Base-by-base conservation (phyloP, 2,797 vertebrate genomes). In the Tarsius wallacei region DNA sequence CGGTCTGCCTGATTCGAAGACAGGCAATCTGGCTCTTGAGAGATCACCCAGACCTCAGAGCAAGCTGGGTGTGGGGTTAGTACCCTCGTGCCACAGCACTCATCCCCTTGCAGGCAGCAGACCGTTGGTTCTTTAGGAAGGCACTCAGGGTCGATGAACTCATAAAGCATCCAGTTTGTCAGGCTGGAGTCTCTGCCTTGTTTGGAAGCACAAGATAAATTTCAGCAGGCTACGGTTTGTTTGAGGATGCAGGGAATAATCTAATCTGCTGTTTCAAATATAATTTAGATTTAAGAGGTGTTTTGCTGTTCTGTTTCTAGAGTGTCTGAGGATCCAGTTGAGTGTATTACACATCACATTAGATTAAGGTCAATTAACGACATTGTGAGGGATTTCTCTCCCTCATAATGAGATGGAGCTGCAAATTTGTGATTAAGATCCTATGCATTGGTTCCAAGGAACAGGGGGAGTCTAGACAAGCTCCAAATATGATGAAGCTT, bases 341-440 rank as follows among this genome's bases (percentile, higher is more conserved):
- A 97, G 81, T 87, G 8, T 97, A 95, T 95, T 96, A 96, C 96
- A 98, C 71, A 96, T 98, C 96, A 94, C 87, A 89, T 98, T 97
- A 96, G 95, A 98, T 98, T 98, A 98, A 98, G 96, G 97, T 98
- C 97, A 98, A 97, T 98, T 98, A 98, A n/a, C 87, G 97, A 76
- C 70, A 74, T 90, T 97, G 31, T 19, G 81, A 97, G 82, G 66
- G 63, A 16, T 84, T 97, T 74, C 93, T 95, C 71, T 22, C 26
- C 80, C 95, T 63, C 36, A 80, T 93, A 96, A 97, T 88, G 82
- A 98, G 86, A 31, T 17, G 24, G 63, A 78, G 26, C 63, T 71
- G 26, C 61, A 96, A 73, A 97, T 98, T 96, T 1, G 0, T 97
- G 94, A 97, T 98, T 97, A 98, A 98, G 98, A 93, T 5, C 14